These are phyloP conservation scores for Myopa tessellatipennis DNA, from an alignment of 2,888 invertebrate species.

Conservation along the genomic window DNA sequence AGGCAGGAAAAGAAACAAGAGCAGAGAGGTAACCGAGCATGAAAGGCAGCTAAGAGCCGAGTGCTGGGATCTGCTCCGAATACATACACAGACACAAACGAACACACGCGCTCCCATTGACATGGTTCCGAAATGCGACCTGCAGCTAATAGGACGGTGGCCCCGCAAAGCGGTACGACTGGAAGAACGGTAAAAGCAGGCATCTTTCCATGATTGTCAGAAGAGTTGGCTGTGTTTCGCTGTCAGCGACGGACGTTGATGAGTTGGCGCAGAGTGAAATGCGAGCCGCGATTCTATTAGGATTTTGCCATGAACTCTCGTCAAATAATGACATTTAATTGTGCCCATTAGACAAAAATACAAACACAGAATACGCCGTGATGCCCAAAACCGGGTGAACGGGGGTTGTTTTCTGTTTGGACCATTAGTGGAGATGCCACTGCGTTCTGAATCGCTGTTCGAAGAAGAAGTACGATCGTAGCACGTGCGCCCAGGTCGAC, in stretches of 20 bases:
- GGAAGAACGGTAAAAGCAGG: too few relatives aligned
- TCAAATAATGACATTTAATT: neutral
- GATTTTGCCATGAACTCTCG: conserved; percentile 15
- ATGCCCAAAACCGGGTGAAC: too few relatives aligned
- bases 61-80: neutral
- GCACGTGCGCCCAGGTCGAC: too few relatives aligned
- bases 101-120: conserved; percentile 15
- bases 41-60: neutral
- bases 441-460: too few relatives aligned
- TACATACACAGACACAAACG: neutral
- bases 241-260: neutral
- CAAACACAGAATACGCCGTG: neutral
- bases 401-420: too few relatives aligned
- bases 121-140: conserved; percentile 9
- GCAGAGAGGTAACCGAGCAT: neutral
- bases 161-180: neutral
- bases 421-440: too few relatives aligned
- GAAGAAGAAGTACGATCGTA: too few relatives aligned
- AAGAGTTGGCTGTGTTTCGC: neutral
- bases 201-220: neutral
- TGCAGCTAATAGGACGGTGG: conserved; percentile 25
- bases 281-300: conserved; percentile 2
- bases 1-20: conserved; percentile 11
- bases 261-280: conserved; percentile 5
- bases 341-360: neutral